These are phyloP conservation scores for Mixornis gularis DNA, from an alignment of 2,113 vertebrate genomes.

Conservation along the genomic window DNA sequence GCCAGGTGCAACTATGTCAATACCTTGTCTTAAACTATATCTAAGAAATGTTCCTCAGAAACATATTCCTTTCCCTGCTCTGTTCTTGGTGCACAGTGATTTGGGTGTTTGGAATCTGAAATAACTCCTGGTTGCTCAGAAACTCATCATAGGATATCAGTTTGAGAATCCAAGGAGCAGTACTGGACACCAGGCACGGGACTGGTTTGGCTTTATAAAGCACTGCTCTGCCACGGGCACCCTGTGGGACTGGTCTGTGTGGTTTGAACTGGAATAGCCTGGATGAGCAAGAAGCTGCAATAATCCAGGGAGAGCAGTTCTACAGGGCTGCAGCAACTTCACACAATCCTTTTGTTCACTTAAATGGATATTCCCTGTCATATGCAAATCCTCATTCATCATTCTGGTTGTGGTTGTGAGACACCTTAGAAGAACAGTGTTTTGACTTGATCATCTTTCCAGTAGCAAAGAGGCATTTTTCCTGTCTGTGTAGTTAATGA, in stretches of 20 bases:
- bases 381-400: not conserved
- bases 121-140: not conserved
- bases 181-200: not conserved
- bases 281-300: not conserved
- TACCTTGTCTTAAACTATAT: not conserved
- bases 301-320: not conserved
- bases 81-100: not conserved
- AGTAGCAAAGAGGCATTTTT: not conserved
- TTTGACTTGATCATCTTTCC: not conserved
- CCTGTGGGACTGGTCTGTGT: not conserved
- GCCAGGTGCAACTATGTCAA: rapidly evolving
- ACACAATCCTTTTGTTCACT: not conserved
- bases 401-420: rapidly evolving
- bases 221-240: not conserved
- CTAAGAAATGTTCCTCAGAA: not conserved
- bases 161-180: not conserved
- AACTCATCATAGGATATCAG: not conserved
- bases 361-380: not conserved
- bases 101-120: not conserved
- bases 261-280: not conserved
- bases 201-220: not conserved
- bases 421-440: not conserved
- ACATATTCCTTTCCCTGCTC: not conserved
- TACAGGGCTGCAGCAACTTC: not conserved
- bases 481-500: not conserved